phyloP scores from a whole-genome alignment of 2,113 vertebrate species.

The Crotalus horridus region DNA sequence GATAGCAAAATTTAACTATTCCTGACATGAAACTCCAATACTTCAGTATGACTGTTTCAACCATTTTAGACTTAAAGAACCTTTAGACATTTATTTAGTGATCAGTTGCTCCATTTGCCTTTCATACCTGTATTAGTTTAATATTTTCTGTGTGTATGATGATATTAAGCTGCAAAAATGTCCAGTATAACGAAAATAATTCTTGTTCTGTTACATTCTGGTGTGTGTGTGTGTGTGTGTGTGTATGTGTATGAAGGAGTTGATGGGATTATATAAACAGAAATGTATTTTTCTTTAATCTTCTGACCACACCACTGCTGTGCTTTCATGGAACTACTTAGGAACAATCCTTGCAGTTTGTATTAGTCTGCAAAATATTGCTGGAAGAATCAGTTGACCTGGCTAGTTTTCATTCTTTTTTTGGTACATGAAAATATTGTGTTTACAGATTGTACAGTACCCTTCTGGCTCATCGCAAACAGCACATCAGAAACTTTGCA shows the following conservation, averaged over 20 bases:
- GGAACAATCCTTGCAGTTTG: not conserved
- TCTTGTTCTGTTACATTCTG: not conserved
- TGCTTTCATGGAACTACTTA: not conserved
- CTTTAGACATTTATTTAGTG: not conserved
- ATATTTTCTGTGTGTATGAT: not conserved
- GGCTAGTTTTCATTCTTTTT: not conserved
- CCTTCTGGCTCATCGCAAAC: slow-evolving; percentile 88
- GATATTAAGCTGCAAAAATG: not conserved
- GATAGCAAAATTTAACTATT: not conserved
- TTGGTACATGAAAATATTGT: not conserved
- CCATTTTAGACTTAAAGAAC: not conserved
- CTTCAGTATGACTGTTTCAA: not conserved
- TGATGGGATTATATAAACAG: not conserved
- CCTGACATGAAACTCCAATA: not conserved
- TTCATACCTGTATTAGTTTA: not conserved
- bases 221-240: not conserved
- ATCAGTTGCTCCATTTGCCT: not conserved
- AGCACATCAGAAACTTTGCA: slow-evolving; percentile 94
- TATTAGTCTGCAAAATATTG: not conserved
- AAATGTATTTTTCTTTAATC: not conserved
- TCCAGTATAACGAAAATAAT: not conserved
- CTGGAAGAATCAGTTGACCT: not conserved
- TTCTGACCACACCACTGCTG: not conserved
- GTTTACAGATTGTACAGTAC: slow-evolving; percentile 86
- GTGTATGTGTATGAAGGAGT: not conserved